Percentiles rank a stretch among this genome's conserved stretches.
These are phyloP conservation scores for Cyanoderma ruficeps DNA, from an alignment of 2,113 vertebrate genomes.

Conservation along the genomic window DNA sequence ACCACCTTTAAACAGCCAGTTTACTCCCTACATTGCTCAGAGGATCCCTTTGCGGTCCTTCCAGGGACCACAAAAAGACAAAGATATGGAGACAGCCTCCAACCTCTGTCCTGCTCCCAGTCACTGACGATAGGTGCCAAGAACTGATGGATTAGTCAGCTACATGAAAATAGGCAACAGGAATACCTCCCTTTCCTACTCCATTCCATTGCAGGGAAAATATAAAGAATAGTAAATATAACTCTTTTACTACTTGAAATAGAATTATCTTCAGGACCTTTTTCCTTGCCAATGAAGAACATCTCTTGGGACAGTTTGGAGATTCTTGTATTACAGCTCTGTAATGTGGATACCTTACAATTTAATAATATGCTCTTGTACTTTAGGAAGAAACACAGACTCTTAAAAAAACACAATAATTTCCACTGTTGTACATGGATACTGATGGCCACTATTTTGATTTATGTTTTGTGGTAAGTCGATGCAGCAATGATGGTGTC, in stretches of 20 bases:
- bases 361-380: not conserved
- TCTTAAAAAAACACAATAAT: not conserved
- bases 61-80: not conserved
- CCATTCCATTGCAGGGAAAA: not conserved
- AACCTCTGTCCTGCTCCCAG: not conserved
- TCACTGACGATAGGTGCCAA: not conserved
- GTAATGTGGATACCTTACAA: not conserved
- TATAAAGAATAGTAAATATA: not conserved
- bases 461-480: not conserved
- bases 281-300: not conserved
- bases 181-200: not conserved
- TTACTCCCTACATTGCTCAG: not conserved
- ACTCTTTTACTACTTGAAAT: not conserved
- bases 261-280: not conserved
- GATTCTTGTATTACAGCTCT: not conserved
- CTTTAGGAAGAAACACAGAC: not conserved
- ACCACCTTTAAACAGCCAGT: not conserved
- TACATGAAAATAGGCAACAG: not conserved
- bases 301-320: not conserved
- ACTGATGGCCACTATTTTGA: not conserved
- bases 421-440: not conserved
- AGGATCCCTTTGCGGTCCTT: not conserved
- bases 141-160: not conserved
- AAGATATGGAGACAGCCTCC: not conserved
- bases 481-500: not conserved